Percentiles rank a stretch among this genome's conserved stretches.
Evolutionary conservation across 2,888 invertebrate species (phyloP).

Genomic region (Oscheius sp.): DNA sequence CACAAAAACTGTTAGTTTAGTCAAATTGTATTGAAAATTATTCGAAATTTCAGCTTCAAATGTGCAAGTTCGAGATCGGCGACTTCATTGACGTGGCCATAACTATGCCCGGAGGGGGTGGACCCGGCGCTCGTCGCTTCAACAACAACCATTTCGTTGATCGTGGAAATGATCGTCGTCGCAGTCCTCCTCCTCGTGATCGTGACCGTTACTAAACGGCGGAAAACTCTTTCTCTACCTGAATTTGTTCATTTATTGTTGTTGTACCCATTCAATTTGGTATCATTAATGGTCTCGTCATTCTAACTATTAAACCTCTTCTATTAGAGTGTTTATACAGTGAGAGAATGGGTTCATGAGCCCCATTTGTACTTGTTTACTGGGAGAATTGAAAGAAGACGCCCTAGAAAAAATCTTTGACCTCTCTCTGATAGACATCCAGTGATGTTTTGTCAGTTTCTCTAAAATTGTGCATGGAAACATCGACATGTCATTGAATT

Average conservation of each 20-base stretch:
- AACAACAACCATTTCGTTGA: not conserved
- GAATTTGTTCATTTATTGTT: not conserved
- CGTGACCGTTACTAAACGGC: constrained; percentile 13
- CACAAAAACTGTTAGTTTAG: constrained; percentile 81
- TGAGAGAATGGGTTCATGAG: too few relatives aligned
- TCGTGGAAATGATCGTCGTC: not conserved
- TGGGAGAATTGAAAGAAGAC: too few relatives aligned
- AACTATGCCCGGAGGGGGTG: constrained; percentile 72
- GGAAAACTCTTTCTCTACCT: not conserved
- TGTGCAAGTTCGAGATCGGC: constrained; percentile 87
- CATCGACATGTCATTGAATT: too few relatives aligned
- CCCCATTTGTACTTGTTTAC: too few relatives aligned
- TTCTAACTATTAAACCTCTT: too few relatives aligned
- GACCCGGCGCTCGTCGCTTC: not conserved
- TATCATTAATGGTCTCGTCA: not conserved
- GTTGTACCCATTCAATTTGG: not conserved
- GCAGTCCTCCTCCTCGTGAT: constrained; percentile 12
- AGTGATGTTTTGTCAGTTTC: too few relatives aligned
- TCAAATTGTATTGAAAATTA: not conserved
- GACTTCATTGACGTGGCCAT: constrained; percentile 98
- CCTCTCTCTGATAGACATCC: too few relatives aligned
- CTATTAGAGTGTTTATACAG: too few relatives aligned
- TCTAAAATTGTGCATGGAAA: too few relatives aligned
- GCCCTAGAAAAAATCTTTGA: too few relatives aligned
- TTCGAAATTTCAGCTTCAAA: constrained; percentile 76